Base-by-base conservation (phyloP, 2,888 invertebrate genomes). In the Rambutsinella grinnellia region DNA sequence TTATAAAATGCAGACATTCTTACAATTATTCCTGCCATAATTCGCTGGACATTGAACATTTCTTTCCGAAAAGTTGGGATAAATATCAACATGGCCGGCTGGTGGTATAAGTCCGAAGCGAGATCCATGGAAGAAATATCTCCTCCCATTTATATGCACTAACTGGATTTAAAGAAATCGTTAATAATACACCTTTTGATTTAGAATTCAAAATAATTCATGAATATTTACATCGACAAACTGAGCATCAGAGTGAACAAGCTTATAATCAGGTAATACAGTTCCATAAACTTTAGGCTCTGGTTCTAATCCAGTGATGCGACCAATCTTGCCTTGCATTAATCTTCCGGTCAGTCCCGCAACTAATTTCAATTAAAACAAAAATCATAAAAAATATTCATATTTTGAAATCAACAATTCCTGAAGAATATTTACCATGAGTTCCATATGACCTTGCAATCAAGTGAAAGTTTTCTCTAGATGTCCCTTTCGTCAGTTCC, bases 251-350 rank as follows among this genome's bases (percentile, higher is more conserved):
- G 57, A 26, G 21, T 70, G 68, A 13, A 76, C 74, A 24, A 82
- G 60, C 46, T 77, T 66, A 47, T 72, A 78, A 23, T 81, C 79
- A 17, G 79, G 74, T 19, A 67, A 5, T 13, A 58, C 67, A 21
- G 75, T 67, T 2, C 81, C 66, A 60, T 76, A 78, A 3, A 78
- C 68, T 44, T 76, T 79, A 10, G 77, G 72, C 10, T 80, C 80
- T 6, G 83, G 83, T 62, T 83, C 83, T 10, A 82, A 49, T 21
- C 80, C 83, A 28, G 81, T 81, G 26, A 83, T 83, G 36, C 81
- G 46, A 2, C 80, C 80, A 23, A 83, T 19, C 53, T 63, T 51
- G 28, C 82, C 82, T 27, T 71, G 57, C 2, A 82, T 62, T 8
- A 76, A 44, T 57, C 76, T 61, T 2, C 83, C 83, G 21, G 79